Evolutionary conservation across 2,113 vertebrate species (phyloP).

Genomic region (Indicator indicator): DNA sequence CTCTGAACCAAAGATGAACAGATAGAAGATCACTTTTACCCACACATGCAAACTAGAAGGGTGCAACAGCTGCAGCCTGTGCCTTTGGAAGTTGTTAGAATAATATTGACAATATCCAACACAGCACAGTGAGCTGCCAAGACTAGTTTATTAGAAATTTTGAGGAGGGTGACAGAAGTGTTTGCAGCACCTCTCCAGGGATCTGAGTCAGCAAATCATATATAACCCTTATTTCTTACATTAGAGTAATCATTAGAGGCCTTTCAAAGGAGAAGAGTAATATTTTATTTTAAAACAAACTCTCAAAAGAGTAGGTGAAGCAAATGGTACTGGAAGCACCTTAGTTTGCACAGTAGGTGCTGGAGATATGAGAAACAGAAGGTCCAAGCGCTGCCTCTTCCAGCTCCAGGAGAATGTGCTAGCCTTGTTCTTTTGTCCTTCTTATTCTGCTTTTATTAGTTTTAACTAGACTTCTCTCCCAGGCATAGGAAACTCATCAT

Average conservation of each 20-base stretch:
- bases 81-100: not conserved
- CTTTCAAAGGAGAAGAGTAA: not conserved
- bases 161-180: not conserved
- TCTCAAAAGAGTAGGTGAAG: not conserved
- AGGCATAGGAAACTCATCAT: not conserved
- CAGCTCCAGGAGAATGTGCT: not conserved
- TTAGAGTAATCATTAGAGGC: not conserved
- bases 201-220: not conserved
- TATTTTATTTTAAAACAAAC: not conserved
- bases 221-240: not conserved
- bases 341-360: not conserved
- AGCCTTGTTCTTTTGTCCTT: not conserved
- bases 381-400: not conserved
- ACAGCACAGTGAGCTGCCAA: not conserved
- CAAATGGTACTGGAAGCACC: not conserved
- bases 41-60: not conserved
- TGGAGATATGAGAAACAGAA: not conserved
- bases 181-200: not conserved
- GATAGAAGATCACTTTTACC: not conserved
- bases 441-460: not conserved
- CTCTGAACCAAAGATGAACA: not conserved
- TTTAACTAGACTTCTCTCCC: not conserved
- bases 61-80: not conserved
- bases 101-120: not conserved
- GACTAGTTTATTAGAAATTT: not conserved